These are phyloP conservation scores for Cancer borealis DNA, from an alignment of 2,888 invertebrate species.

Conservation along the genomic window DNA sequence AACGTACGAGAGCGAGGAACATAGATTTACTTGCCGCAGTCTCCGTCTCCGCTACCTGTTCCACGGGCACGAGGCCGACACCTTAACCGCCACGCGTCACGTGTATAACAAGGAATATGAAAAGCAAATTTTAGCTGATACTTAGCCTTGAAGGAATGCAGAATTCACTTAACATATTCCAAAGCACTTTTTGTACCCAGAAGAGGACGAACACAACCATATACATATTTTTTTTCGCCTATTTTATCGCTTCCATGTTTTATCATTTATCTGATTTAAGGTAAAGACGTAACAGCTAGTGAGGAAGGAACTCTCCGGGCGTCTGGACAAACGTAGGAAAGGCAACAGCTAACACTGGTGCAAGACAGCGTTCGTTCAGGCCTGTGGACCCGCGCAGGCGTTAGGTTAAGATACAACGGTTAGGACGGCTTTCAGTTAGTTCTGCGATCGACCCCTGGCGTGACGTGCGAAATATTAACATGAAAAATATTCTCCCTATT, in stretches of 20 bases:
- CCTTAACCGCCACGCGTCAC: neutral
- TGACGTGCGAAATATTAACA: slow-evolving; percentile 57
- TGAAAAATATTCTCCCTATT: slow-evolving; percentile 64
- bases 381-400: slow-evolving; percentile 44
- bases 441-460: slow-evolving; percentile 59
- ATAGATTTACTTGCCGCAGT: neutral
- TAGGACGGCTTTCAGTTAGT: slow-evolving; percentile 62
- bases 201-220: slow-evolving; percentile 29
- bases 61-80: neutral
- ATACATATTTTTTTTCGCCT: neutral
- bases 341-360: slow-evolving; percentile 56
- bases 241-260: neutral
- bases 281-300: slow-evolving; percentile 48
- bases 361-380: slow-evolving; percentile 54
- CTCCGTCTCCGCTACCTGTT: slow-evolving; percentile 1
- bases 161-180: neutral
- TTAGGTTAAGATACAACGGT: slow-evolving; percentile 48
- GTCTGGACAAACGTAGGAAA: slow-evolving; percentile 58
- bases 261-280: neutral
- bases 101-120: neutral
- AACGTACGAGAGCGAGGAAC: neutral
- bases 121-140: neutral
- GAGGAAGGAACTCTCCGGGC: slow-evolving; percentile 47
- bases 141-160: neutral
- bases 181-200: slow-evolving; percentile 26